A percentile compares a stretch with the other conserved stretches of the same genome.
These are phyloP conservation scores for Xenops minutus DNA, from an alignment of 2,797 vertebrate genomes.

Conservation along the genomic window DNA sequence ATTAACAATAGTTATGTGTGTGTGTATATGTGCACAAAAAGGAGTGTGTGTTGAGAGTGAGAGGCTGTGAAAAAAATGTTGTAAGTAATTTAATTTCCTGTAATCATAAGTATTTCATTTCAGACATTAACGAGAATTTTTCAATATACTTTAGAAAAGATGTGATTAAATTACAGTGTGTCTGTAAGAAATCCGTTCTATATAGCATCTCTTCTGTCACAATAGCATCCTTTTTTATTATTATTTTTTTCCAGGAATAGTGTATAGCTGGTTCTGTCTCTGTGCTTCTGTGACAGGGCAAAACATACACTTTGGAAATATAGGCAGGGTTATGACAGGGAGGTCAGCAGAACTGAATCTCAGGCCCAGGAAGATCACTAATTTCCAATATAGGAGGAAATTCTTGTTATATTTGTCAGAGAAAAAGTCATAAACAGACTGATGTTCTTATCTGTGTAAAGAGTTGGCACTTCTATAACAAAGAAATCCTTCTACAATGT, in stretches of 20 bases:
- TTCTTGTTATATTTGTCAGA: background rate
- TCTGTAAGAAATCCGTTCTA: constrained; percentile 19
- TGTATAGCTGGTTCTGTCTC: background rate
- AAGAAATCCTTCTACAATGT: background rate
- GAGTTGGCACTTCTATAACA: background rate
- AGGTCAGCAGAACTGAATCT: constrained; percentile 6
- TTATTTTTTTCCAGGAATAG: background rate
- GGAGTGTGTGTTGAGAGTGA: background rate
- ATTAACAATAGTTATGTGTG: constrained; percentile 91
- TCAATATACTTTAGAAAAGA: constrained; percentile 26
- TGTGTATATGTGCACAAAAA: constrained; percentile 38
- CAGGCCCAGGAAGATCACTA: background rate
- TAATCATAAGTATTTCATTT: constrained; percentile 81
- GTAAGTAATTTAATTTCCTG: constrained; percentile 76
- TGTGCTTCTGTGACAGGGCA: background rate
- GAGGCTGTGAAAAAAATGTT: constrained; percentile 72
- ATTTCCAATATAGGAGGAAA: background rate
- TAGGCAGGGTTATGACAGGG: background rate
- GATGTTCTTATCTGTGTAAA: background rate
- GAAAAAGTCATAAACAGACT: background rate
- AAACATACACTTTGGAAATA: background rate
- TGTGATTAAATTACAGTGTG: constrained; percentile 24
- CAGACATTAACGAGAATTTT: constrained; percentile 34
- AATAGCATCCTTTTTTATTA: background rate
- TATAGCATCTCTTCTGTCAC: background rate